Conservation (phyloP, 2,113 vertebrate genomes). For the Alexandromys fortis region DNA sequence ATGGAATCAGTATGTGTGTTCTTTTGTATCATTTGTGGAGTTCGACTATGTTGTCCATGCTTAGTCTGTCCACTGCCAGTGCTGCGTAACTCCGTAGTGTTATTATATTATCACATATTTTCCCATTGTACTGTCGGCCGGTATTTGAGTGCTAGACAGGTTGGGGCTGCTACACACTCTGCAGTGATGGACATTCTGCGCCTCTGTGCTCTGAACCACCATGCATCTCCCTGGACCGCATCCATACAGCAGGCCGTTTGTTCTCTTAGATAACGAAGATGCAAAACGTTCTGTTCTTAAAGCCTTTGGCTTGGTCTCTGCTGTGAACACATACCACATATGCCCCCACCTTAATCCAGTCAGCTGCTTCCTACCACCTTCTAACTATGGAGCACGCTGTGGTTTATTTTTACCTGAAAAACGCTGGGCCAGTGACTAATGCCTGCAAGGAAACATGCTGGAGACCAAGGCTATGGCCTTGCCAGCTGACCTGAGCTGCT, state of each 20-base stretch:
- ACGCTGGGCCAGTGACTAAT: background rate
- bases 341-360: background rate
- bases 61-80: background rate
- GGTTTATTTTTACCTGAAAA: background rate
- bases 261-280: slow-evolving; percentile 16
- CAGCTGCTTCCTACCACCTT: slow-evolving; percentile 36
- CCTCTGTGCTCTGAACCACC: background rate
- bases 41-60: background rate
- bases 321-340: background rate
- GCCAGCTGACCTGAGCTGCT: background rate
- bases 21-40: background rate
- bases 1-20: background rate
- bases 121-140: background rate
- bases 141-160: background rate
- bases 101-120: background rate
- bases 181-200: background rate
- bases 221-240: background rate
- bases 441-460: background rate
- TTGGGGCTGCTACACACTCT: background rate
- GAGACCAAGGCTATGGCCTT: background rate
- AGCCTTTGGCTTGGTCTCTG: background rate
- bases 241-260: background rate
- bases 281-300: background rate
- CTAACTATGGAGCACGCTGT: background rate
- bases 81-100: background rate